Evolutionary conservation across 2,113 vertebrate genomes (phyloP), one percentile per base, ranked within the genome.

Genomic region (Morone saxatilis): DNA sequence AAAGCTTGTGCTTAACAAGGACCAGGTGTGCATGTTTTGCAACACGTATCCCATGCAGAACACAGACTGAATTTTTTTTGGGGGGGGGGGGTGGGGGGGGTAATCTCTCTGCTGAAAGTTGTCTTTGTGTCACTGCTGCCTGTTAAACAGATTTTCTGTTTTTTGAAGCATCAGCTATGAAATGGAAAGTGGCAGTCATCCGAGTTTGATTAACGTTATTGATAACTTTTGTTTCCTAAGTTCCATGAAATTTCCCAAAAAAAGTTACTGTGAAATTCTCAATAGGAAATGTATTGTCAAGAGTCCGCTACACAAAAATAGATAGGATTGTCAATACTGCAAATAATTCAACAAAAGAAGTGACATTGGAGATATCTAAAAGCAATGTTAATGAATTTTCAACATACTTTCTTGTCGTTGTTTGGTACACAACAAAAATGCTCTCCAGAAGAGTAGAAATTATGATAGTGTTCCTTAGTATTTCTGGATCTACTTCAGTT

Each of bases 141-240:
- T 45, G 2, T 84, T 43, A 62, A 71, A 75, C 50, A 56, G n/a
- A 71, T 17, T 69, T 25, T 45, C 4, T 6, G 6, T 43, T 65
- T 57, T 50, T 2, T 17, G 3, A 48, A 59, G 40, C 36, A 59
- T 53, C 10, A 7, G 13, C n/a, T 12, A 65, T 50, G 6, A 63
- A 71, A 40, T 13, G 0, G 14, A 10, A 20, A 4, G 19, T 20
- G 13, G 45, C 74, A 14, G 7, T 54, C 8, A 19, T 1, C n/a
- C n/a, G 7, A 59, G 20, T 7, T 20, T 47, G 47, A 57, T n/a
- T 6, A 78, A 79, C n/a, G 19, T 16, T 1, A 9, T 3, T 41
- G 59, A 71, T 78, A 72, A 40, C 16, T 13, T 51, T 31, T 20
- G 12, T 78, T 80, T 59, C 36, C 13, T 78, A 86, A 81, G n/a